These are phyloP conservation scores for Larimichthys crocea DNA, from an alignment of 2,113 vertebrate species.

Conservation along the genomic window DNA sequence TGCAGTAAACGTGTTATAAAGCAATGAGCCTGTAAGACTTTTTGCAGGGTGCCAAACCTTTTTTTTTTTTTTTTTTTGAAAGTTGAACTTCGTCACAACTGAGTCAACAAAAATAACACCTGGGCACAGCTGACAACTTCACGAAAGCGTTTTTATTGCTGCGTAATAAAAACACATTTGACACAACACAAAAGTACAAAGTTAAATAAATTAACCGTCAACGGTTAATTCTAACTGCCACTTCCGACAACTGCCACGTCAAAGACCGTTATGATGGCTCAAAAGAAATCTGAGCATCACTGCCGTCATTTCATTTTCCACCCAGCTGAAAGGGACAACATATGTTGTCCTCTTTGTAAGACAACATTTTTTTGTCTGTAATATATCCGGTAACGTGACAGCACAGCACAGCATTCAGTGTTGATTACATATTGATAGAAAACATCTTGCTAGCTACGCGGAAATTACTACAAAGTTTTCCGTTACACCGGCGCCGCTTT, in stretches of 20 bases:
- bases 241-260: slow-evolving; percentile 82
- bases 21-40: background rate
- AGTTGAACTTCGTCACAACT: slow-evolving; percentile 21
- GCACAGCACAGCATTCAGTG: slow-evolving; percentile 1
- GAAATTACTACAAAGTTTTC: slow-evolving; percentile 69
- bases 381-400: background rate
- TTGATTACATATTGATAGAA: slow-evolving; percentile 17
- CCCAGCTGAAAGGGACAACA: background rate
- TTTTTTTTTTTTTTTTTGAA: too few species aligned
- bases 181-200: background rate
- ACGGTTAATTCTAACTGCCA: slow-evolving; percentile 3
- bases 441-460: slow-evolving; percentile 59
- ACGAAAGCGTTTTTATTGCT: background rate
- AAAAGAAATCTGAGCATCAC: slow-evolving; percentile 30
- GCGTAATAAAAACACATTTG: background rate
- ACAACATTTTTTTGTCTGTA: background rate
- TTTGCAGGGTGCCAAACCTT: background rate
- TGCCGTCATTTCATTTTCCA: background rate
- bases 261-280: slow-evolving; percentile 73
- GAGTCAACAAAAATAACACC: slow-evolving; percentile 36
- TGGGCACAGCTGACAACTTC: slow-evolving; percentile 3
- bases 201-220: background rate
- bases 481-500: background rate
- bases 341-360: background rate
- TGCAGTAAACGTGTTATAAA: background rate